phyloP scores from a whole-genome alignment of 92 coral and sea anemone species.

The Pocillopora meandrina region DNA sequence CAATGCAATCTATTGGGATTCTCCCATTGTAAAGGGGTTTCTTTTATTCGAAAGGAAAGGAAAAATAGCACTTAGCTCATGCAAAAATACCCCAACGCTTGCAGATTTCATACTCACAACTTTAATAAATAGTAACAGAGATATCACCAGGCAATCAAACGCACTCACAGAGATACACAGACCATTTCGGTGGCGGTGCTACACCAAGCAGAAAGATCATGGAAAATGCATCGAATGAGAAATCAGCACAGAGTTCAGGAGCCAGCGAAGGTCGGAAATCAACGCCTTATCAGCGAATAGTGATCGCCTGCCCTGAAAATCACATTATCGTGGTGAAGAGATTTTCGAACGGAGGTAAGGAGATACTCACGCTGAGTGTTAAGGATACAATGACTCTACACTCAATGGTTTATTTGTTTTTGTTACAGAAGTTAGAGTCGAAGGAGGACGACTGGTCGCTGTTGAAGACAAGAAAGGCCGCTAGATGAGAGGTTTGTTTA shows the following conservation, averaged over 20 bases:
- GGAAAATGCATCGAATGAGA: slow-evolving; percentile 8
- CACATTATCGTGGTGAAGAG: slow-evolving; percentile 46
- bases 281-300: slow-evolving; percentile 35
- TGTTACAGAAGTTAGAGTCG: slow-evolving; percentile 42
- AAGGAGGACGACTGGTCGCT: slow-evolving; percentile 33
- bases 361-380: not conserved
- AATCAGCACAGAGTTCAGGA: not conserved
- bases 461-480: slow-evolving; percentile 21
- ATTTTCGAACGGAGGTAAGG: slow-evolving; percentile 46
- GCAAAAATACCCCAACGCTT: slow-evolving; percentile 3
- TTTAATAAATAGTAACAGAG: not conserved
- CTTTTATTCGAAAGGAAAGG: not conserved
- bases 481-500: slow-evolving; percentile 11
- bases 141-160: not conserved
- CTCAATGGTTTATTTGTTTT: not conserved
- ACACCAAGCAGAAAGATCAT: not conserved
- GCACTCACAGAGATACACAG: not conserved
- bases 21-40: not conserved
- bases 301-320: slow-evolving; percentile 35
- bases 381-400: not conserved
- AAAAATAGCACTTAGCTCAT: not conserved
- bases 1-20: slow-evolving; percentile 9
- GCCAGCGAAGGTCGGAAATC: not conserved
- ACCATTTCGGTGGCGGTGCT: not conserved
- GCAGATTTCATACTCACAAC: not conserved